Percentiles rank a stretch among this genome's conserved stretches.
phyloP scores from a whole-genome alignment of 64 coral and sea anemone species.

The Montipora efflorescens region DNA sequence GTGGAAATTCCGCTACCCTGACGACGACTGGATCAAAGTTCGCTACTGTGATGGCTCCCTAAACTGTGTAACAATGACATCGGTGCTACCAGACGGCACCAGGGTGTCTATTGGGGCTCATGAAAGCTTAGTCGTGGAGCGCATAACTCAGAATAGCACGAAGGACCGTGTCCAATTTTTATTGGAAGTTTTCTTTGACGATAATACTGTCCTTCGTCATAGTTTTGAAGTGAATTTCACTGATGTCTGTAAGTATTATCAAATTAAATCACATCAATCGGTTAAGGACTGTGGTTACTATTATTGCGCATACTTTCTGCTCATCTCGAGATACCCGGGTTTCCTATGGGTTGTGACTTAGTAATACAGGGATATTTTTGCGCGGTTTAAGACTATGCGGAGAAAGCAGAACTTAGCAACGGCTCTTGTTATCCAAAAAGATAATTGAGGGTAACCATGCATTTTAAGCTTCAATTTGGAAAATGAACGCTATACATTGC shows the following conservation, averaged over 20 bases:
- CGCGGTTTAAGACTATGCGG: too few species aligned
- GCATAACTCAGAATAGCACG: background rate
- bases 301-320: too few species aligned
- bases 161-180: background rate
- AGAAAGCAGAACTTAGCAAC: too few species aligned
- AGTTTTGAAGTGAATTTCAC: slow-evolving; percentile 2
- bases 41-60: background rate
- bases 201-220: background rate
- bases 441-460: too few species aligned
- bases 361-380: too few species aligned
- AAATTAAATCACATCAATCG: too few species aligned
- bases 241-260: background rate
- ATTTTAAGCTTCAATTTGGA: too few species aligned
- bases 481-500: too few species aligned
- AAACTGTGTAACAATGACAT: background rate
- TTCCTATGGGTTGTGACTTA: too few species aligned
- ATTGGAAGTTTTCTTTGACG: background rate
- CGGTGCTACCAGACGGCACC: background rate
- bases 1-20: background rate
- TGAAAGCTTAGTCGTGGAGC: background rate
- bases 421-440: too few species aligned
- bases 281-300: too few species aligned
- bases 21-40: background rate
- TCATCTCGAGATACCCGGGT: too few species aligned
- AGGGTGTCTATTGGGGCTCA: background rate